Evolutionary conservation across 2,797 vertebrate genomes (phyloP), one percentile per base, ranked within the genome.

Genomic region (Enteromius viviparus): DNA sequence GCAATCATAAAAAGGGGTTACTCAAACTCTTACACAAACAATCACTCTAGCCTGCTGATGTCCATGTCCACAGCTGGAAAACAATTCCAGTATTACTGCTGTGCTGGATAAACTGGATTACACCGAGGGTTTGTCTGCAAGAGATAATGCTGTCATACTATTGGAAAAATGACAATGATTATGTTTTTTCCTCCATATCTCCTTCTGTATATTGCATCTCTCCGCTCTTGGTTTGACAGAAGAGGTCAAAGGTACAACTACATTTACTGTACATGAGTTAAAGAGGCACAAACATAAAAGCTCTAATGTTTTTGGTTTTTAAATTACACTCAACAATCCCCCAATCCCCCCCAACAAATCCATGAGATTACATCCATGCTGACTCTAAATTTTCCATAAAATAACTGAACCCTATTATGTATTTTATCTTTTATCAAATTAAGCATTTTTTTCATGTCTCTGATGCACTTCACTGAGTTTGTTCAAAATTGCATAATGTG

Each of bases 1-100:
- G 70, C 64, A 80, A 53, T 87, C 81, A 76, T 68, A 83, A 81
- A 69, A 81, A 64, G 58, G 80, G 79, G 69, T 74, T 79, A 29
- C 72, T 83, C 75, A 47, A 55, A 76, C 76, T 66, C 78, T 80
- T 83, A 69, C 69, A 71, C 42, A 62, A 78, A 77, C n/a, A 71
- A 49, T 45, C 51, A 85, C 72, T 82, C 45, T 71, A 49, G 65
- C 71, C 79, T 78, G 74, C 70, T 58, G 74, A 81, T 79, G 69
- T 69, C 42, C 51, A 64, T 64, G 60, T 45, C 66, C 79, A 42
- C 8, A 49, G 45, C 58, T 85, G 69, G 49, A 68, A 66, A 85
- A 66, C 74, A 78, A 80, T 76, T 65, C 70, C 40, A 74, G 66
- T 47, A 23, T 81, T 72, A 72, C 76, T 68, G 21, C 17, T 60